Conservation (phyloP, 1,140 invertebrate species). For the roundworm (Caenorhabditis elegans) region DNA sequence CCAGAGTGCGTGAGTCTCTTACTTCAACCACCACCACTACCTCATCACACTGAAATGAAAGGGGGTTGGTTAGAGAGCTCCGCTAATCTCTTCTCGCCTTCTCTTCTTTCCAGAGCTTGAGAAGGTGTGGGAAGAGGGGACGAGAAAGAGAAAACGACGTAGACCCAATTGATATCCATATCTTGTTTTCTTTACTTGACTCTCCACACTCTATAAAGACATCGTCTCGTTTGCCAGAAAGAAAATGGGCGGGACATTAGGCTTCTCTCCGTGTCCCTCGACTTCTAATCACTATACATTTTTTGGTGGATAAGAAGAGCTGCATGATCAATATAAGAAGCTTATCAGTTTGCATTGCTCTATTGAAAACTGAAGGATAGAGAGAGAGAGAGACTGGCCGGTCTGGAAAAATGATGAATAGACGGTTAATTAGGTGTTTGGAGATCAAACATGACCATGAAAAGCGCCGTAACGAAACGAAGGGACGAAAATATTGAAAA, state of each 20-base stretch:
- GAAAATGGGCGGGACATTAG: neutral
- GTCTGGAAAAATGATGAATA: neutral
- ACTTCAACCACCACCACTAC: neutral
- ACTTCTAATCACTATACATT: conserved; percentile 25
- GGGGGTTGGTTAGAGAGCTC: neutral
- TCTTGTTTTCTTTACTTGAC: neutral
- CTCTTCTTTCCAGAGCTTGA: neutral
- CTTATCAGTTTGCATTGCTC: neutral
- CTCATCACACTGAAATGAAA: neutral
- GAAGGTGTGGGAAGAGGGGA: neutral
- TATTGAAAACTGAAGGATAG: neutral
- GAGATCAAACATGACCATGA: neutral
- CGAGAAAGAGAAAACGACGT: neutral
- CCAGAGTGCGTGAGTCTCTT: neutral
- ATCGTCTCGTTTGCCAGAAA: neutral
- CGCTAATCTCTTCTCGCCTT: neutral
- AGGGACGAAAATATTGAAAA: neutral
- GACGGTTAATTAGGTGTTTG: conserved; percentile 4
- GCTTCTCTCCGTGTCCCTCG: neutral
- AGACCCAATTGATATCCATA: conserved; percentile 27
- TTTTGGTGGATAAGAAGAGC: neutral
- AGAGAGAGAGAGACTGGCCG: neutral
- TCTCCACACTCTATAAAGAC: neutral
- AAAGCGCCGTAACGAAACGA: neutral
- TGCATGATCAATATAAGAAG: neutral